Evolutionary conservation across 2,888 invertebrate species (phyloP).

Genomic region (Ophion slaviceki): DNA sequence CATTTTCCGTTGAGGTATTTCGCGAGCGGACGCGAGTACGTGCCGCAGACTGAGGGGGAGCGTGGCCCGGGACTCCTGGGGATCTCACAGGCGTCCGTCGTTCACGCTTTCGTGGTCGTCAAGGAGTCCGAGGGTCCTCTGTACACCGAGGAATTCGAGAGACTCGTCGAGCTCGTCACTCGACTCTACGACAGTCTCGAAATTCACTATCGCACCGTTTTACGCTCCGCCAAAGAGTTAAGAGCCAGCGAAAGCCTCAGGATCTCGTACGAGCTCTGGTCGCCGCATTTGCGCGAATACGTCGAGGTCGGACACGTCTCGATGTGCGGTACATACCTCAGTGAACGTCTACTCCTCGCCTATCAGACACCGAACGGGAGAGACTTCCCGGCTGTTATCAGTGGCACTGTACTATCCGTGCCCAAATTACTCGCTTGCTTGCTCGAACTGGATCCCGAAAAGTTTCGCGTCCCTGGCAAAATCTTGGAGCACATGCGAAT

Average conservation of each 20-base stretch:
- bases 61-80: constrained; percentile 86
- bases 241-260: constrained; percentile 88
- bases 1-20: constrained; percentile 89
- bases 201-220: constrained; percentile 88
- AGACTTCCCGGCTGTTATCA: constrained; percentile 88
- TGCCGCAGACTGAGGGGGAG: constrained; percentile 82
- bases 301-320: constrained; percentile 91
- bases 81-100: constrained; percentile 88
- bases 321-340: constrained; percentile 89
- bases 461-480: constrained; percentile 75
- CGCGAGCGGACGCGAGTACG: constrained; percentile 89
- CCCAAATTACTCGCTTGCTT: constrained; percentile 90
- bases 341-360: constrained; percentile 90
- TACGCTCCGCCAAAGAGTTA: constrained; percentile 87
- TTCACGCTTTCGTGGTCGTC: constrained; percentile 86
- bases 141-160: constrained; percentile 85
- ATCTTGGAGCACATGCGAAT: constrained; percentile 66
- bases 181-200: constrained; percentile 88
- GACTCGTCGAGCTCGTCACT: constrained; percentile 84
- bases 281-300: constrained; percentile 86
- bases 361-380: constrained; percentile 85
- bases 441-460: constrained; percentile 87
- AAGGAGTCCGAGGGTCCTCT: constrained; percentile 83
- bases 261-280: constrained; percentile 90
- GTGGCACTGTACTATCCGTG: constrained; percentile 90